phyloP scores from a whole-genome alignment of 2,888 invertebrate genomes.

The Crossocerus cetratus region DNA sequence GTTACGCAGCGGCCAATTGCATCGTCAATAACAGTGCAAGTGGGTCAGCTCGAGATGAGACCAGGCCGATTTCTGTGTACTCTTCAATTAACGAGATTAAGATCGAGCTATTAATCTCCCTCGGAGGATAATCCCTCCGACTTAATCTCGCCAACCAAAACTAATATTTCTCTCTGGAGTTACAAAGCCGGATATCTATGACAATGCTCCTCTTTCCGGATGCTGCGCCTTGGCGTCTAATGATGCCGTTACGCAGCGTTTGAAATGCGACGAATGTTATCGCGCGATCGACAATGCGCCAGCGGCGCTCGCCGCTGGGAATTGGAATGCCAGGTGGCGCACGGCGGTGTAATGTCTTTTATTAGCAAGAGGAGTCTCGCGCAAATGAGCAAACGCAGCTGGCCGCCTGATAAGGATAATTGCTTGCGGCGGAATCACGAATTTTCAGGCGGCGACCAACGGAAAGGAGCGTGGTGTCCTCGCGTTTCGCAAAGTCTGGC shows the following conservation, averaged over 20 bases:
- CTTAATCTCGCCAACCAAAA: background rate
- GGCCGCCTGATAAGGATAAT: constrained; percentile 33
- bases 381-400: constrained; percentile 38
- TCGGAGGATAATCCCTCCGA: constrained; percentile 36
- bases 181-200: too few species aligned
- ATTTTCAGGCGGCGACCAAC: constrained; percentile 21
- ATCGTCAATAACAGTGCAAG: constrained; percentile 62
- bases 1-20: constrained; percentile 62
- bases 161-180: background rate
- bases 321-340: constrained; percentile 14
- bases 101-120: constrained; percentile 54
- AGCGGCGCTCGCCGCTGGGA: too few species aligned
- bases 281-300: too few species aligned
- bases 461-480: constrained; percentile 14
- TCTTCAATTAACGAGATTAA: constrained; percentile 60
- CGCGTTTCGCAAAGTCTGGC: constrained; percentile 42
- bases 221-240: too few species aligned
- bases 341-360: constrained; percentile 15
- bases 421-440: constrained; percentile 8
- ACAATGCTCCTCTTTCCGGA: too few species aligned
- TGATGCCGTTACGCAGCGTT: too few species aligned
- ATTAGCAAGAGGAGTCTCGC: constrained; percentile 21
- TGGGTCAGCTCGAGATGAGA: constrained; percentile 63
- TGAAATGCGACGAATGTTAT: too few species aligned
- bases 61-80: constrained; percentile 47